Evolutionary conservation across 2,797 vertebrate genomes (phyloP), one percentile per base, ranked within the genome.

Genomic region (Dendrocincla fuliginosa): DNA sequence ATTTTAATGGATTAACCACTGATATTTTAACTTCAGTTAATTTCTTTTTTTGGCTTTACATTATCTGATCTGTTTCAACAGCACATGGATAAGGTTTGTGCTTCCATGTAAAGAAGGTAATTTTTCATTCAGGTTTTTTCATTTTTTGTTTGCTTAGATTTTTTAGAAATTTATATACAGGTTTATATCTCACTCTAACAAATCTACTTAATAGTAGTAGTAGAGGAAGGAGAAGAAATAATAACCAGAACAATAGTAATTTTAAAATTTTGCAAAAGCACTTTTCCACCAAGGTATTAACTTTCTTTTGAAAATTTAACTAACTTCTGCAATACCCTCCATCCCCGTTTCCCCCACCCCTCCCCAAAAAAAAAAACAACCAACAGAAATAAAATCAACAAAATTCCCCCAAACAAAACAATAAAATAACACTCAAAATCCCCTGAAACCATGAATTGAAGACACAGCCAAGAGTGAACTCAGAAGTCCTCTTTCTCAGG

Each of bases 1-100:
- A 59, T 77, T 94, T 95, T 75, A 92, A 93, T 76, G 41, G n/a
- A 83, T 67, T 83, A 92, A 82, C 17, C 81, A 67, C 52, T 85
- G 67, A 42, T 24, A 49, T 50, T 94, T 83, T 79, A 75, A 59
- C 39, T 71, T 71, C 16, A 78, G 14, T 33, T 91, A 75, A 39
- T 74, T 79, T 88, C 23, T 12, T 80, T 57, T 70, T 57, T 23
- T 94, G 3, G 11, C 27, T 78, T 88, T 33, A 69, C 57, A 74
- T 28, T 18, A 76, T 60, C n/a, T 10, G 8, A 33, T 57, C 25
- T 81, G 35, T 39, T 57, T 94, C 55, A 89, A 39, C 25, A 61
- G n/a, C 10, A 67, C 11, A 37, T 19, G 16, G 30, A 22, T 89
- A 75, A 78, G 4, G 1, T 41, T 84, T 81, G 10, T 35, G 10